Evolutionary conservation across 1,140 invertebrate genomes (phyloP).

Genomic region (Neodiprion lecontei): DNA sequence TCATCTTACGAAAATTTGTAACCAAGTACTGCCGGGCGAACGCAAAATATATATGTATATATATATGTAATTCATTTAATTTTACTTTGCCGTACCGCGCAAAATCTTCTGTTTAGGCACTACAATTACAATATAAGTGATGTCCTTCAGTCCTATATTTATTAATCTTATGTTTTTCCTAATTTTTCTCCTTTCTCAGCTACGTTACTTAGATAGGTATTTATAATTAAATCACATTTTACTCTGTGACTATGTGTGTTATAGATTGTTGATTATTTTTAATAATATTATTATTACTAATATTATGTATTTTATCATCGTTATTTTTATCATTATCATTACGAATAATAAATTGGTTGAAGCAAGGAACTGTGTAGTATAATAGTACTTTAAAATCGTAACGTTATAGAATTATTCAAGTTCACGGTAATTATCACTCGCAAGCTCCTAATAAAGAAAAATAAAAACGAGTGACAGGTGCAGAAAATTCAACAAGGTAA

Average conservation of each 20-base stretch:
- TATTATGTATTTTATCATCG: background rate
- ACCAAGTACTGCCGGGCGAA: slow-evolving; percentile 8
- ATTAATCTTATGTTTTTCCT: slow-evolving; percentile 19
- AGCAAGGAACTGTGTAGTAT: slow-evolving; percentile 50
- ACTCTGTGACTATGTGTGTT: slow-evolving; percentile 20
- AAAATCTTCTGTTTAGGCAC: slow-evolving; percentile 32
- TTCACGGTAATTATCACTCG: slow-evolving; percentile 5
- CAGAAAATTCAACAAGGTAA: no score
- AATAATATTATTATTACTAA: background rate
- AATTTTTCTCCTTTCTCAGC: background rate
- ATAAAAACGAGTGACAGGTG: background rate
- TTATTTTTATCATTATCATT: slow-evolving; percentile 24
- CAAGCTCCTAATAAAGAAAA: background rate
- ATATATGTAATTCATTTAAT: slow-evolving; percentile 19
- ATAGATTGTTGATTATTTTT: slow-evolving; percentile 15
- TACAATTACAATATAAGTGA: slow-evolving; percentile 46
- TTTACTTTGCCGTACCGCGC: slow-evolving; percentile 13
- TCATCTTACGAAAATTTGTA: background rate
- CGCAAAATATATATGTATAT: background rate
- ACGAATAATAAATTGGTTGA: slow-evolving; percentile 49
- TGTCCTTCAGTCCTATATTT: slow-evolving; percentile 52
- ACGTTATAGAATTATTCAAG: background rate
- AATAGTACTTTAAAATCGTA: slow-evolving; percentile 9
- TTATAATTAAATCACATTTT: slow-evolving; percentile 25
- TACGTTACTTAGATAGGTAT: slow-evolving; percentile 15